Base-by-base conservation (phyloP, 2,113 vertebrate genomes). In the Tachysurus fulvidraco region DNA sequence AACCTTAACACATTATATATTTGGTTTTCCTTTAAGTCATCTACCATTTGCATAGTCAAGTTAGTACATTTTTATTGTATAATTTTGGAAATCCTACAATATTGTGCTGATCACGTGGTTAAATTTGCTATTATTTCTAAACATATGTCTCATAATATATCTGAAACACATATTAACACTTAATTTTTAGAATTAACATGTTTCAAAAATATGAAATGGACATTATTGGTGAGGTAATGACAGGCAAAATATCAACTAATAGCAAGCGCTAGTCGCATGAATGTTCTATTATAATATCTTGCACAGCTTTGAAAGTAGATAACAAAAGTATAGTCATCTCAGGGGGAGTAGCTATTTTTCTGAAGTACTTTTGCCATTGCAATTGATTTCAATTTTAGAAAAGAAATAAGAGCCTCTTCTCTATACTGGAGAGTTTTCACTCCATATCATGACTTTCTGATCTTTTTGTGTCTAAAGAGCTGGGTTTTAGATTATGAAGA, bases 401-500 rank as follows among this genome's bases (percentile, higher is more conserved):
- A 44, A 74, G 44, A 84, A 71, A 55, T 62, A 46, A 23, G 36
- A 64, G 54, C 62, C 65, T 86, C 50, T 44, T 84, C 46, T 67
- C 9, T 71, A 46, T 23, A 69, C 50, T 81, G 36, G 25, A 73
- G 65, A 30, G 41, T 50, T 82, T 81, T 28, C 30, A 86, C 36
- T 60, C 12, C 36, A 73, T 57, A 81, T 81, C 78, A 86, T 17
- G 9, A 79, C 54, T 64, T 74, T 81, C 60, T 86, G 52, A 57
- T 80, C 46, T 57, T 62, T 80, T 81, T 36, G 50, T 55, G 30
- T 73, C 54, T 81, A 30, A 64, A 85, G 16, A 25, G 36, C 55
- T n/a, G 46, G 77, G 28, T 28, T 86, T 83, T 55, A 85, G 79
- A 85, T 86, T 79, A 30, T 64, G 30, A 65, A 54, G 62, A 84